Evolutionary conservation across 2,797 vertebrate genomes (phyloP), one percentile per base, ranked within the genome.

Genomic region (Apogon talboti): DNA sequence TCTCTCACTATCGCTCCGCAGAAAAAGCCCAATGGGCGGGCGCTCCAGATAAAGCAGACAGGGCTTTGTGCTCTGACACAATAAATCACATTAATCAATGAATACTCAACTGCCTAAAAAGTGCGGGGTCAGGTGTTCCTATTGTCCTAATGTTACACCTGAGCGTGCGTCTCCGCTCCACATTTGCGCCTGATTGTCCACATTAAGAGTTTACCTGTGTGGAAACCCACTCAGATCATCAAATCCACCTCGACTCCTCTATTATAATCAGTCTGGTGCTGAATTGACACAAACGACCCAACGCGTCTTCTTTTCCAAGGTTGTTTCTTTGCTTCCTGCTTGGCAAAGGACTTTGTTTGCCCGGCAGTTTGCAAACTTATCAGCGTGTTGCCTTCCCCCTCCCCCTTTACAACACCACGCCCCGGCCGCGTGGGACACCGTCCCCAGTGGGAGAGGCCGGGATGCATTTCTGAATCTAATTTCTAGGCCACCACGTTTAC

Each of bases 11-110:
- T 75, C 70, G 62, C 87, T 76, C 81, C 71, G 70, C 76, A 79
- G 79, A 24, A 24, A 86, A 86, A 78, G 63, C 83, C 59, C 81
- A 30, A 68, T 86, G 91, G 89, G 91, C 89, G 91, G 89, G 89
- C 85, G 78, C 81, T 88, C 50, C 3, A 43, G 71, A 80, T 64
- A 77, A 50, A 58, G 79, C 80, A 74, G 71, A 61, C 76, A 44
- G 7, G 75, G 81, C 81, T 87, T 81, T 86, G 84, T 79, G 79
- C 78, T 55, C 57, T 19, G 65, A 40, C 74, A 82, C 71, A 68
- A 74, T 45, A 58, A 41, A 82, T 50, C 72, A 9, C 43, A 74
- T 77, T 63, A 63, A 88, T 82, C 86, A 79, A 84, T 79, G 60
- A 44, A 43, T 4, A 59, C 44, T 61, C 19, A n/a, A n/a, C 62